These are phyloP conservation scores for Mormyrops boulengeri DNA, from an alignment of 2,797 vertebrate species.

Conservation along the genomic window DNA sequence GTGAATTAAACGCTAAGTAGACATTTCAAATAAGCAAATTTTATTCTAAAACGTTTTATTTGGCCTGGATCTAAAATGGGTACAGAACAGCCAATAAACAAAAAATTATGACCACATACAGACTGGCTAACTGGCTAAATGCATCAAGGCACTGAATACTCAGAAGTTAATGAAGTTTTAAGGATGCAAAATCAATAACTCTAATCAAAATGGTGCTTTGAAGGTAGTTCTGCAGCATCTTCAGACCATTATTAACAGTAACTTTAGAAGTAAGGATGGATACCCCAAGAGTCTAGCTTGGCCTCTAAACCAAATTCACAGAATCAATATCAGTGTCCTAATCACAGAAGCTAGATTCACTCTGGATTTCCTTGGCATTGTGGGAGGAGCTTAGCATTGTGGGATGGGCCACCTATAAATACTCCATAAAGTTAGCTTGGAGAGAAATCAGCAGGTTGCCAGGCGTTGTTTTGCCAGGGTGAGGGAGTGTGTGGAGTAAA, in stretches of 20 bases:
- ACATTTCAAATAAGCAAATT: neutral
- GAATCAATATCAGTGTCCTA: neutral
- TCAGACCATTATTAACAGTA: neutral
- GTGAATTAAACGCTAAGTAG: neutral
- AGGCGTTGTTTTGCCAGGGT: neutral
- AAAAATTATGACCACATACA: neutral
- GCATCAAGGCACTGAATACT: neutral
- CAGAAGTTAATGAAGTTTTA: neutral
- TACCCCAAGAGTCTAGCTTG: neutral
- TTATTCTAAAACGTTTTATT: neutral
- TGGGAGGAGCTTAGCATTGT: neutral
- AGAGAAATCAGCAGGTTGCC: neutral
- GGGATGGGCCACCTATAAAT: neutral
- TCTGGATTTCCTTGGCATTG: neutral
- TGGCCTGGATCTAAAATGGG: neutral
- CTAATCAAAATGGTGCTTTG: neutral
- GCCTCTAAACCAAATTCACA: neutral
- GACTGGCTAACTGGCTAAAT: neutral
- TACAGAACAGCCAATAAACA: neutral
- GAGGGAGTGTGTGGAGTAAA: neutral
- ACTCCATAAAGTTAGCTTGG: slow-evolving; percentile 20
- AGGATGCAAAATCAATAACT: neutral
- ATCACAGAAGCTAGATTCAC: neutral
- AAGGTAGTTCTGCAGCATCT: neutral
- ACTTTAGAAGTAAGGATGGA: neutral